Evolutionary conservation across 1,140 invertebrate species (phyloP), one percentile per base, ranked within the genome.

Genomic region (Whitmania pigra): DNA sequence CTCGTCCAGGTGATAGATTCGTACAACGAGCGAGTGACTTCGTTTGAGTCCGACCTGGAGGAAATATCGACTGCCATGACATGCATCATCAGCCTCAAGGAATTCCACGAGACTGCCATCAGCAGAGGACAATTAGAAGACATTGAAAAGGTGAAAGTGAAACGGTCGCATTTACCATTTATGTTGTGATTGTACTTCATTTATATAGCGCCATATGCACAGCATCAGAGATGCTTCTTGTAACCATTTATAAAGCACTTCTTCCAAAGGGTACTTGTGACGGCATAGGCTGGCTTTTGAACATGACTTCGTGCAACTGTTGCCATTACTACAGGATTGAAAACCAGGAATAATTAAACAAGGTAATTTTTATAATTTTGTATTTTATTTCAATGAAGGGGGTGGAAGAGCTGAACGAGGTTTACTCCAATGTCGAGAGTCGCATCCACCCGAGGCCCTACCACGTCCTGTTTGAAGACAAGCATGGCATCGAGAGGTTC

Each of bases 1-100:
- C 20, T n/a, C 9, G 2, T 63, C 15, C 18, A 63, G 57, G 73
- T 74, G n/a, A 74, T 74, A 25, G 73, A 67, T 25, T 71, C 71
- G n/a, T 74, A 74, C 66, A 74, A 74, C 53, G 73, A 72, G 25
- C 70, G 71, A 25, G 69, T 71, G 5, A 49, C 55, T 13, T 67
- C 29, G 22, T 69, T 74, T 20, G 73, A 74, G 15, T 29, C 57
- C 11, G 73, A 72, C 53, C 18, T 74, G 0, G 73, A 74, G 53
- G 70, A 74, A 54, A 69, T 74, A 31, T 74, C 73, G 17, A 72
- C 70, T 17, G 73, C 73, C 11, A 74, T 74, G 73, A 74, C 73
- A 13, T 71, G 70, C 73, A 72, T 74, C 36, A 71, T 74, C 70
- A 74, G 73, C 36, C 66, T 74, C 40, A 74, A 74, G 71, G 73